Evolutionary conservation across 2,113 vertebrate species (phyloP).

Genomic region (Hippolais icterina): DNA sequence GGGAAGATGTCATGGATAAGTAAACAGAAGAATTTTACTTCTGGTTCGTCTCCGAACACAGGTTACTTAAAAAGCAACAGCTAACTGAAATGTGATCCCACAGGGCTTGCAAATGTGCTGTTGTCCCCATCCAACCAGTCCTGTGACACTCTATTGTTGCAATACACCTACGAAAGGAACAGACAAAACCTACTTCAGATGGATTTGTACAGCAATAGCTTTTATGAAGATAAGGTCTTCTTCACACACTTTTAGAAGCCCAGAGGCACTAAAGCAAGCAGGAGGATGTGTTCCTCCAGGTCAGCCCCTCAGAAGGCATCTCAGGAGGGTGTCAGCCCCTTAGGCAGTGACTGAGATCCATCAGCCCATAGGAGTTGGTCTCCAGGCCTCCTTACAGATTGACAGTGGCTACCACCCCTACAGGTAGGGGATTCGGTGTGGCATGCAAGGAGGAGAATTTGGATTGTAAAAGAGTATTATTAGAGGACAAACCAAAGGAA

Average conservation of each 20-base stretch:
- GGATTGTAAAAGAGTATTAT: neutral
- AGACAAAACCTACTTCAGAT: neutral
- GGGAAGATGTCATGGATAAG: neutral
- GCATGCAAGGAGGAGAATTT: rapidly evolving
- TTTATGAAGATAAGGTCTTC: neutral
- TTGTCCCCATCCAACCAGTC: neutral
- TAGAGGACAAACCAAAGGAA: neutral
- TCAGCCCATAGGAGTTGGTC: rapidly evolving
- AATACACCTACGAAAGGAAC: neutral
- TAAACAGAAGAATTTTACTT: neutral
- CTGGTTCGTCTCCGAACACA: neutral
- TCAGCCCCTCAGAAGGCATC: rapidly evolving
- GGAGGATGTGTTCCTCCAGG: neutral
- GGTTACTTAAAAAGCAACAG: neutral
- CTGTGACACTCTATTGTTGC: rapidly evolving
- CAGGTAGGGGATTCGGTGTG: rapidly evolving
- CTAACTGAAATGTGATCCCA: neutral
- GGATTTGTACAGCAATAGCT: neutral
- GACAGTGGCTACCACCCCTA: neutral
- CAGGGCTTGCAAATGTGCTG: neutral
- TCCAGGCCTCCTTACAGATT: neutral
- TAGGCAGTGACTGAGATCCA: neutral
- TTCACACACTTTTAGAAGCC: neutral
- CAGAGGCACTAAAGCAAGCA: neutral
- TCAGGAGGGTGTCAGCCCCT: neutral